Percentiles rank a stretch among this genome's conserved stretches.
phyloP scores from a whole-genome alignment of 2,888 invertebrate genomes.

The Philereme vetulata region DNA sequence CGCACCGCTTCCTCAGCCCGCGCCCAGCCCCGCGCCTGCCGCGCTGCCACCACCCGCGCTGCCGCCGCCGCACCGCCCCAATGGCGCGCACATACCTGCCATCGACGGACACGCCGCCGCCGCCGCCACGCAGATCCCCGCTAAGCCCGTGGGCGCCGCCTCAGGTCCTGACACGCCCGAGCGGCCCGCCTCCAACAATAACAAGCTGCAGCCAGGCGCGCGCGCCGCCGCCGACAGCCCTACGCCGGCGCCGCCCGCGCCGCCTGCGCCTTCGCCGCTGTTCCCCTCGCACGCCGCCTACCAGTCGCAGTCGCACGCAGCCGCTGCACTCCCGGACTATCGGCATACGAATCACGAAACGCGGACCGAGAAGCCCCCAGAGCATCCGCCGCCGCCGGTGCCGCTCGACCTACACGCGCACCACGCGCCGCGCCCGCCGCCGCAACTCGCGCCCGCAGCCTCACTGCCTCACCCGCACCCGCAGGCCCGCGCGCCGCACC shows the following conservation, averaged over 20 bases:
- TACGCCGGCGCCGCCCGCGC: constrained; percentile 75
- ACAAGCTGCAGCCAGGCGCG: constrained; percentile 75
- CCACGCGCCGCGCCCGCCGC: constrained; percentile 56
- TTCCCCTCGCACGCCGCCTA: constrained; percentile 77
- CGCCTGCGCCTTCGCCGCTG: constrained; percentile 71
- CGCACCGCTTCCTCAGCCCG: constrained; percentile 87
- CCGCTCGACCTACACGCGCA: constrained; percentile 72
- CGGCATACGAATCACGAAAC: constrained; percentile 83
- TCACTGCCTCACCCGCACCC: constrained; percentile 52
- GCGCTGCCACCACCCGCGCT: constrained; percentile 87
- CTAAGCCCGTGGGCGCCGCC: constrained; percentile 68
- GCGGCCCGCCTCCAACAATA: constrained; percentile 74
- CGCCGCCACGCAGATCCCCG: constrained; percentile 74
- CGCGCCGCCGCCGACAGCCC: constrained; percentile 77
- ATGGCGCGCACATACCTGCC: constrained; percentile 74
- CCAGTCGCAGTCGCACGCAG: constrained; percentile 73
- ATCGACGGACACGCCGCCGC: constrained; percentile 75
- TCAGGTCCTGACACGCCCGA: constrained; percentile 74
- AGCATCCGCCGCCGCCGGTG: constrained; percentile 60
- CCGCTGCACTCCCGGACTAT: constrained; percentile 76
- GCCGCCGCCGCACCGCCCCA: constrained; percentile 83
- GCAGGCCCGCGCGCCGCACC: constrained; percentile 48
- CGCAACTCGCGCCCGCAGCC: constrained; percentile 49
- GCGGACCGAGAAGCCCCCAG: constrained; percentile 70
- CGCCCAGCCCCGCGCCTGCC: constrained; percentile 87